A percentile compares a stretch with the other conserved stretches of the same genome.
phyloP scores from a whole-genome alignment of 2,113 vertebrate species.

The Menidia beryllina region DNA sequence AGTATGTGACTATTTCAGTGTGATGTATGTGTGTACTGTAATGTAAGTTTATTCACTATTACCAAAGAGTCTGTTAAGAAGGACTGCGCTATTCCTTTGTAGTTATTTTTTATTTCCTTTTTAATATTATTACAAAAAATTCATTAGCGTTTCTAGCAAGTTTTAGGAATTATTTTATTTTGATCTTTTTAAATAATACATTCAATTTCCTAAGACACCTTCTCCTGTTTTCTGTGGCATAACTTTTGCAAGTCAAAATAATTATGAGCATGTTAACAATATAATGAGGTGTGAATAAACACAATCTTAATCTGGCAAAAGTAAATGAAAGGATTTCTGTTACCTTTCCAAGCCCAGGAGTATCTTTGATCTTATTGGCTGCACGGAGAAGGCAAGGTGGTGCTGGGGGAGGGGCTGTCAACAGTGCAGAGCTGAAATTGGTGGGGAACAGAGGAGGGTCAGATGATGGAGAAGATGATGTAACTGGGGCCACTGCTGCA shows the following conservation, averaged over 20 bases:
- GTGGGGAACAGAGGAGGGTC: conserved; percentile 93
- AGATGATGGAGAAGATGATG: conserved; percentile 81
- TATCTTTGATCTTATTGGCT: conserved; percentile 96
- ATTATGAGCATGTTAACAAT: background rate
- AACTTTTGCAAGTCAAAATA: no score
- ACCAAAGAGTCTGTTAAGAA: no score
- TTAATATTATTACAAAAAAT: no score
- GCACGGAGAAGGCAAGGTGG: conserved; percentile 95
- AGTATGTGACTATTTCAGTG: no score
- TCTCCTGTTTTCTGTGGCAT: no score
- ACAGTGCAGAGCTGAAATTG: conserved; percentile 92
- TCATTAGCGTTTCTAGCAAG: no score
- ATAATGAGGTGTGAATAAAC: background rate
- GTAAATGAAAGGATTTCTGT: background rate
- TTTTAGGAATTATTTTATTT: no score
- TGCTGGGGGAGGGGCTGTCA: conserved; percentile 90
- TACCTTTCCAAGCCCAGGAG: conserved; percentile 97
- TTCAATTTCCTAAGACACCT: no score
- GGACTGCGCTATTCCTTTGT: no score
- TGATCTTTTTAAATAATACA: background rate
- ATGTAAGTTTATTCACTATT: no score
- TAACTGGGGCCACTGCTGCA: conserved; percentile 62
- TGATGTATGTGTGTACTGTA: no score
- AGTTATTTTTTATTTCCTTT: no score
- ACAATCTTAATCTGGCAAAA: background rate